Evolutionary conservation across 1,140 invertebrate species (phyloP), one percentile per base, ranked within the genome.

Genomic region (Brachionus paranguensis): DNA sequence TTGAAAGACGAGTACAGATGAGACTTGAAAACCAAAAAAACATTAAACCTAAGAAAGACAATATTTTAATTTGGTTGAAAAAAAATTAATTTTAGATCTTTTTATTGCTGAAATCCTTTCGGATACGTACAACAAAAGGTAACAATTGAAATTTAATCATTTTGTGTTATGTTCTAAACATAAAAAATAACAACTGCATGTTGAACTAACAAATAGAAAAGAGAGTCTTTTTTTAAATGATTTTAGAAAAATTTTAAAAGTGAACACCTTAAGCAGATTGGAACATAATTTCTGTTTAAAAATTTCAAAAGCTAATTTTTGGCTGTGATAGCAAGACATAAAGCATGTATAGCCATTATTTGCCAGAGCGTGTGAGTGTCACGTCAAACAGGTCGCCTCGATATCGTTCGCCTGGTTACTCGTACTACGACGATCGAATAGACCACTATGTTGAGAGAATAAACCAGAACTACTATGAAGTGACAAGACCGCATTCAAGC

Each of bases 401-500:
- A 8, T 68, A 68, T 29, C 12, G 33, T 2, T 41, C 65, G 27
- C 65, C 65, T 12, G 33, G 33, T 12, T 68, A 68, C 27, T 29
- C 65, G 11, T 68, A 68, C 41, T 41, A 41, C 10, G 68, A 72
- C 41, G 68, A 72, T 5, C 33, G 33, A 72, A 72, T 72, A 10
- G 68, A 72, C 17, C 68, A 72, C 41, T 72, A 72, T 72, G 68
- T 72, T 41, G 68, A 72, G 41, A n/a, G 68, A 41, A 41, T 72
- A 37, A 72, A 72, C 41, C 68, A 43, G 24, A 72, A n/a, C 17
- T 72, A 72, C 41, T n/a, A 24, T 17, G 68, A 41, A n/a, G 17
- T 20, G 33, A 43, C 68, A 20, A 41, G 37, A 17, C 68, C 68
- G 0, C n/a, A 72, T 20, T 17, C 68, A 7, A 60, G 53, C 53